phyloP scores from a whole-genome alignment of 2,888 invertebrate genomes.

The Arrhopalites spinosus region DNA sequence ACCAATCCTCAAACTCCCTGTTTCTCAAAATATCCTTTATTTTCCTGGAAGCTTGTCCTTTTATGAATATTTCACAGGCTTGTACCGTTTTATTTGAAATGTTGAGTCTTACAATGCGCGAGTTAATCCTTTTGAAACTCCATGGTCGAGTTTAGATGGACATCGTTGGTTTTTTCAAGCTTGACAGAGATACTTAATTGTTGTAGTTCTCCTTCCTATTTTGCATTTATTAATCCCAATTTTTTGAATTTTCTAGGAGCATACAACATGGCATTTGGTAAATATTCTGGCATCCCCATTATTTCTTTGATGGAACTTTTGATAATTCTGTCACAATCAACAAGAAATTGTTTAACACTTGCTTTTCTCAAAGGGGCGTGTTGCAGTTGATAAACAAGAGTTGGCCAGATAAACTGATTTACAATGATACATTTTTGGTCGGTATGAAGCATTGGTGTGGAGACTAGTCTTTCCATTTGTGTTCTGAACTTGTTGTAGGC shows the following conservation, averaged over 20 bases:
- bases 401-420: constrained; percentile 2
- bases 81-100: not conserved
- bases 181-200: constrained; percentile 19
- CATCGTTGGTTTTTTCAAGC: not conserved
- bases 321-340: too few relatives aligned
- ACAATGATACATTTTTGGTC: not conserved
- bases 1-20: too few relatives aligned
- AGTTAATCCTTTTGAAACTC: not conserved
- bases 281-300: constrained; percentile 23
- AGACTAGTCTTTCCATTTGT: too few relatives aligned
- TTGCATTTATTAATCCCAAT: constrained; percentile 14
- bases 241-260: constrained; percentile 15
- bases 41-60: not conserved
- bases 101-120: not conserved
- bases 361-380: not conserved
- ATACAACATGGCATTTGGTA: constrained; percentile 37
- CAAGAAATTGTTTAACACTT: not conserved
- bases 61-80: not conserved
- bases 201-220: constrained; percentile 32
- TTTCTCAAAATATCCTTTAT: too few relatives aligned
- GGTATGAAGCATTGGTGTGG: not conserved
- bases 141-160: not conserved
- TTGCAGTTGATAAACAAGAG: not conserved
- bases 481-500: not conserved
- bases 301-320: too few relatives aligned